phyloP scores from a whole-genome alignment of 2,888 invertebrate genomes.

The Prenolepis imparis region DNA sequence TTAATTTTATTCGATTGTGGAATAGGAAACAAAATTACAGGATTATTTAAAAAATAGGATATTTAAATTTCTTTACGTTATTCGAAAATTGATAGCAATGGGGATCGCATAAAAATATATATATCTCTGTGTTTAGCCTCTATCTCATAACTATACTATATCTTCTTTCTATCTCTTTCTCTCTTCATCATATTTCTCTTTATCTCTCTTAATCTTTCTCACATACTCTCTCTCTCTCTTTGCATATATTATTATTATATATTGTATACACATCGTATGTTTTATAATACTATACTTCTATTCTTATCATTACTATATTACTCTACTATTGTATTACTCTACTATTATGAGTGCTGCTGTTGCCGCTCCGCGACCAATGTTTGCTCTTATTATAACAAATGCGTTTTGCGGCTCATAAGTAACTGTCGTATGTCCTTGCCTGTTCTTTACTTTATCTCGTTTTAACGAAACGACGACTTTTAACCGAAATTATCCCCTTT shows the following conservation, averaged over 20 bases:
- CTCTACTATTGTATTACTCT: constrained; percentile 53
- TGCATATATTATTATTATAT: constrained; percentile 61
- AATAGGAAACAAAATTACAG: background rate
- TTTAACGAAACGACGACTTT: constrained; percentile 29
- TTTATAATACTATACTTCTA: constrained; percentile 57
- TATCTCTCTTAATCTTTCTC: constrained; percentile 68
- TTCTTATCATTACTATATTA: constrained; percentile 65
- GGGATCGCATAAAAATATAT: constrained; percentile 8
- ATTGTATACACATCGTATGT: constrained; percentile 46
- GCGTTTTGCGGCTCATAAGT: constrained; percentile 62
- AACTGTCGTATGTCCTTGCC: constrained; percentile 62
- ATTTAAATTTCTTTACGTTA: background rate
- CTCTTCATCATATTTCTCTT: constrained; percentile 65
- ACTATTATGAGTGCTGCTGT: constrained; percentile 60
- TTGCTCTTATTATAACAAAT: constrained; percentile 58
- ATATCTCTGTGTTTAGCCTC: constrained; percentile 25
- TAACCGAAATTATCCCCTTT: constrained; percentile 35
- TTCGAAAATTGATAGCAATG: constrained; percentile 11
- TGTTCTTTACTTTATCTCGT: constrained; percentile 58
- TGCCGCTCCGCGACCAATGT: constrained; percentile 55
- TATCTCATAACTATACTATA: constrained; percentile 39
- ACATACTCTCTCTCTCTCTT: constrained; percentile 67
- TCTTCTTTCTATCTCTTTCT: constrained; percentile 52
- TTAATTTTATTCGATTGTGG: background rate
- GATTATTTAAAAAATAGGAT: background rate